Base-by-base conservation (phyloP, 2,888 invertebrate genomes). In the Nyleta sp. region DNA sequence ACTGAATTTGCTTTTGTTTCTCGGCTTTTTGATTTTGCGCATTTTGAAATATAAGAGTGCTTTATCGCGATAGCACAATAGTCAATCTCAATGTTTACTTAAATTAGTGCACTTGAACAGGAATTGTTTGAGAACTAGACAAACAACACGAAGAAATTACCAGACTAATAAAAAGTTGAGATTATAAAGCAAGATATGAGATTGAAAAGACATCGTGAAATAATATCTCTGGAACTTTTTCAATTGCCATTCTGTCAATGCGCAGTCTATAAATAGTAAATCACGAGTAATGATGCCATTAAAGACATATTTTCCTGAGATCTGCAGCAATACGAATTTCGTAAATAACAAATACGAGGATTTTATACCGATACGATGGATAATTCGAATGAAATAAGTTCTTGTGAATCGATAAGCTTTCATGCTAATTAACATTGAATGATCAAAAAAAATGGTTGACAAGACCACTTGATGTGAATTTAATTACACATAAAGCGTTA, bases 171-270 rank as follows among this genome's bases (percentile, higher is more conserved):
- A 55, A 55, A 55, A 13, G 22, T 38, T 18, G 22, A 20, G 22
- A 38, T 22, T 17, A 15, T 38, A 55, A 55, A 18, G 33, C 4
- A 52, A 38, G 22, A 38, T 55, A 38, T 55, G n/a, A 38, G 38
- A 22, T 55, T 55, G 38, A 22, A 40, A 42, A 24, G 40, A 57
- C 28, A 40, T 53, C 38, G 13, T 20, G 28, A 24, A 40, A 28
- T 28, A 42, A 7, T 57, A 17, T 17, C 38, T 13, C 13, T n/a
- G 7, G 35, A 53, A 53, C 35, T 38, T 53, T 35, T 38, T 22
- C 35, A 22, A 53, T 52, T 18, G 52, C 18, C 33, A 52, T 53
- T 53, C 20, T n/a, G 22, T 38, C 38, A 53, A 53, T 38, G 38
- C 15, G 5, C 2, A 18, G 33, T 11, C 35, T 52, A 55, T 38